These are phyloP conservation scores for Hecatera dysodea DNA, from an alignment of 2,888 invertebrate species.

Conservation along the genomic window DNA sequence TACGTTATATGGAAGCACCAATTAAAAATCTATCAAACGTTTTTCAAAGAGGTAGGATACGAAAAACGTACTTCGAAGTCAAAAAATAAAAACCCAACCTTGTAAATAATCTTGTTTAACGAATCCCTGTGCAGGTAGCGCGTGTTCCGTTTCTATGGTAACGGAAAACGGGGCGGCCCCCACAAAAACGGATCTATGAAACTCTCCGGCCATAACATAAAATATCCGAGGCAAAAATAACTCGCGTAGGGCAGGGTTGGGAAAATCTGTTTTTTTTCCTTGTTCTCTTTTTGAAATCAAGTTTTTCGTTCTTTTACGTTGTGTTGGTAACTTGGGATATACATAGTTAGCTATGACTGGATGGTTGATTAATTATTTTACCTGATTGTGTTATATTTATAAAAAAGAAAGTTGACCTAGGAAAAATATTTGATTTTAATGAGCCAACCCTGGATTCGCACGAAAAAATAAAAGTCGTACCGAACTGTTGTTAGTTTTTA, in stretches of 20 bases:
- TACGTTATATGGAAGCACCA: background rate
- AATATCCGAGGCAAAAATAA: slow-evolving; percentile 70
- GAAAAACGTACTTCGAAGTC: slow-evolving; percentile 47
- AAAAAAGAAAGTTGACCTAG: no score
- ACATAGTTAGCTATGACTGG: no score
- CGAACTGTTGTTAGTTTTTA: slow-evolving; percentile 65
- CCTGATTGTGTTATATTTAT: no score
- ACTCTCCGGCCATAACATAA: slow-evolving; percentile 71
- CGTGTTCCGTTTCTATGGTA: slow-evolving; percentile 76
- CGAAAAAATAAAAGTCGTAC: slow-evolving; percentile 67
- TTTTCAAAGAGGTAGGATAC: slow-evolving; percentile 16
- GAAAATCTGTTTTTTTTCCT: background rate
- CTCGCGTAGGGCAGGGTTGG: slow-evolving; percentile 52
- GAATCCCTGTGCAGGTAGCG: slow-evolving; percentile 54
- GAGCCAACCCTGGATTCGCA: slow-evolving; percentile 34
- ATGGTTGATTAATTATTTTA: no score
- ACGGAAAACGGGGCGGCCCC: slow-evolving; percentile 68
- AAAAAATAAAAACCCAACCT: slow-evolving; percentile 44
- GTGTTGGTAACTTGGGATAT: background rate
- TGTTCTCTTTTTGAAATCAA: background rate
- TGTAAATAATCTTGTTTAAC: slow-evolving; percentile 51
- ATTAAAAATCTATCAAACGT: slow-evolving; percentile 1
- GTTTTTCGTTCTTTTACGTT: background rate
- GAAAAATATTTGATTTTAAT: background rate
- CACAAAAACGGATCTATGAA: slow-evolving; percentile 64